These are phyloP conservation scores for Polyodon spathula DNA, from an alignment of 2,113 vertebrate species.

Conservation along the genomic window DNA sequence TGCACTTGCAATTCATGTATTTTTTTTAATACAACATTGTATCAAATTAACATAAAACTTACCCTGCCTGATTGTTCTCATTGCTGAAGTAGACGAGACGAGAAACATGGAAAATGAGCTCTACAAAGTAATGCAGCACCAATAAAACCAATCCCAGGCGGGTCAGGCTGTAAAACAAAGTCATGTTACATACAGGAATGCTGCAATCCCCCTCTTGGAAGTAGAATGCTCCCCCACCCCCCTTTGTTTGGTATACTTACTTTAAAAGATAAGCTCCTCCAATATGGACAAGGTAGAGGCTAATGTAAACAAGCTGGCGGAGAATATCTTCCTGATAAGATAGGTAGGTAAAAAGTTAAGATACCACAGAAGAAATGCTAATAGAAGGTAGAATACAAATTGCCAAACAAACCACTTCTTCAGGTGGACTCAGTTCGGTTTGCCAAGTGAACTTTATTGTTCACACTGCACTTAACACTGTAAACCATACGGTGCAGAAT, in stretches of 20 bases:
- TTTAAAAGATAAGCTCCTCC: slow-evolving; percentile 89
- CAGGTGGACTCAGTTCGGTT: too few relatives aligned
- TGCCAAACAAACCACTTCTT: too few relatives aligned
- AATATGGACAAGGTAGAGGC: slow-evolving; percentile 89
- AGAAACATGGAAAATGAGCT: slow-evolving; percentile 90
- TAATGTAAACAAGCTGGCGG: slow-evolving; percentile 90
- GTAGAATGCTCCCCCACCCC: background rate
- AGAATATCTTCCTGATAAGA: slow-evolving; percentile 84
- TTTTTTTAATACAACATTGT: too few relatives aligned
- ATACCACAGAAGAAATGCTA: background rate
- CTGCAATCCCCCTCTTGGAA: too few relatives aligned
- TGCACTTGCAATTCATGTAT: too few relatives aligned
- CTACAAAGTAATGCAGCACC: slow-evolving; percentile 91
- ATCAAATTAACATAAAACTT: slow-evolving; percentile 30
- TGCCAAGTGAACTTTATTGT: too few relatives aligned
- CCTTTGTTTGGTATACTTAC: slow-evolving; percentile 53
- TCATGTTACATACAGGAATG: background rate
- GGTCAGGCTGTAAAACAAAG: slow-evolving; percentile 66
- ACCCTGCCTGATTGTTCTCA: slow-evolving; percentile 89
- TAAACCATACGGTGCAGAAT: too few relatives aligned
- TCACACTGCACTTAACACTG: too few relatives aligned
- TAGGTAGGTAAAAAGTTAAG: slow-evolving; percentile 19
- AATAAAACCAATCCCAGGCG: slow-evolving; percentile 88
- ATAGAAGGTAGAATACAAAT: background rate
- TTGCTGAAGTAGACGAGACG: slow-evolving; percentile 94